Percentiles rank a stretch among this genome's conserved stretches.
Evolutionary conservation across 1,140 invertebrate species (phyloP).

Genomic region (Lordiphosa collinella): DNA sequence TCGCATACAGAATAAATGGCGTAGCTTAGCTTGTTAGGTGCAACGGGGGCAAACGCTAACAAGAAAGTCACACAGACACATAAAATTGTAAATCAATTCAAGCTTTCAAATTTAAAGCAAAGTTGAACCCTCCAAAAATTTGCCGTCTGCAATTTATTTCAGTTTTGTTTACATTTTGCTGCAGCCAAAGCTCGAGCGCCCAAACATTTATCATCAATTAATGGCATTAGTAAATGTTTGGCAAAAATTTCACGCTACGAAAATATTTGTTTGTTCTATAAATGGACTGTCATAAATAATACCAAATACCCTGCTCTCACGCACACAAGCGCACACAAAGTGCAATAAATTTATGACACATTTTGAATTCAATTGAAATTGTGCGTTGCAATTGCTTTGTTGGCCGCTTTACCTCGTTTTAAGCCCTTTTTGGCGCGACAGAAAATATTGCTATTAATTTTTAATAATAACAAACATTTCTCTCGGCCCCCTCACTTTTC

Average conservation of each 20-base stretch:
- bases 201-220: slow-evolving; percentile 57
- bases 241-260: slow-evolving; percentile 38
- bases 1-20: slow-evolving; percentile 48
- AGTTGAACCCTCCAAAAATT: neutral
- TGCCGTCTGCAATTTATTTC: neutral
- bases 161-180: neutral
- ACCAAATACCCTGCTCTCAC: slow-evolving; percentile 19
- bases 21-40: slow-evolving; percentile 52
- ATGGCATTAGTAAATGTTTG: slow-evolving; percentile 56
- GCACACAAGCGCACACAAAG: neutral
- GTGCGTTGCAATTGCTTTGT: slow-evolving; percentile 19
- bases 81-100: no score
- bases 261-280: slow-evolving; percentile 38
- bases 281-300: slow-evolving; percentile 55
- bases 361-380: slow-evolving; percentile 65
- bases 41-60: slow-evolving; percentile 42
- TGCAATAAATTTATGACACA: slow-evolving; percentile 49
- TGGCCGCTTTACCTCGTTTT: slow-evolving; percentile 15
- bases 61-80: slow-evolving; percentile 50
- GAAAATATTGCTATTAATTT: slow-evolving; percentile 70
- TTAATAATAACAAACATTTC: slow-evolving; percentile 43
- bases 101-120: slow-evolving; percentile 22
- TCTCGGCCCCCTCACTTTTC: slow-evolving; percentile 1
- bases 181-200: slow-evolving; percentile 7
- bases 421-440: slow-evolving; percentile 22